Evolutionary conservation across 2,797 vertebrate genomes (phyloP).

Genomic region (Kryptopterus vitreolus): DNA sequence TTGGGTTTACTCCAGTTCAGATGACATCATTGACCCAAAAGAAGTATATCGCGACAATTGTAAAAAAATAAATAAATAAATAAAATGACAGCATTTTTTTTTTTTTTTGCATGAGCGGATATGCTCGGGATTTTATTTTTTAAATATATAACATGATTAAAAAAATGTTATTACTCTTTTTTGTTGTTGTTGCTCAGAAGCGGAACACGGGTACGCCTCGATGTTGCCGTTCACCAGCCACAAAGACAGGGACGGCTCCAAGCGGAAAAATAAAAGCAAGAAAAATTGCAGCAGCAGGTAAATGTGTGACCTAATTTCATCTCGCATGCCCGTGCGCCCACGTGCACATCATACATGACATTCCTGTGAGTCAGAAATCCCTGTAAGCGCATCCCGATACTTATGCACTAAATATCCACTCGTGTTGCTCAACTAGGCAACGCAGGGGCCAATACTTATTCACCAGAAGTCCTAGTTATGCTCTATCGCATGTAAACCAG

Average conservation of each 20-base stretch:
- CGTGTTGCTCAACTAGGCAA: too few relatives aligned
- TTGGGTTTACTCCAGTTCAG: constrained; percentile 81
- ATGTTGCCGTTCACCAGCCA: constrained; percentile 88
- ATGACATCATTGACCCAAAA: constrained; percentile 80
- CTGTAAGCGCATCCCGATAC: neutral
- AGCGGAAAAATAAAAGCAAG: constrained; percentile 89
- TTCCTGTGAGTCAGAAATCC: neutral
- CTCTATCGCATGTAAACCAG: neutral
- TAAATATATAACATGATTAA: too few relatives aligned
- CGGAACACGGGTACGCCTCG: constrained; percentile 94
- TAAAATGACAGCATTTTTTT: neutral
- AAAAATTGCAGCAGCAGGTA: constrained; percentile 93
- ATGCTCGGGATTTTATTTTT: too few relatives aligned
- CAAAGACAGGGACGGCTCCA: constrained; percentile 85
- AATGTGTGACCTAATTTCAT: constrained; percentile 37
- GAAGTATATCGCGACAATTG: neutral
- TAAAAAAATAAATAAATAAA: too few relatives aligned
- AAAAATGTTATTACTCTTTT: too few relatives aligned
- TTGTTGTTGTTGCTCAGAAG: too few relatives aligned
- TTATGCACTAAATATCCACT: neutral
- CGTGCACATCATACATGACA: neutral
- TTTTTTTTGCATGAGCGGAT: constrained; percentile 29
- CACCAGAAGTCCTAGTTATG: neutral
- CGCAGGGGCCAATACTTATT: neutral
- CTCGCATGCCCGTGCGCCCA: neutral